A percentile compares a stretch with the other conserved stretches of the same genome.
These are phyloP conservation scores for Beroe forskalii DNA, from an alignment of 37 sponge, comb jelly and placozoan genomes.

Conservation along the genomic window DNA sequence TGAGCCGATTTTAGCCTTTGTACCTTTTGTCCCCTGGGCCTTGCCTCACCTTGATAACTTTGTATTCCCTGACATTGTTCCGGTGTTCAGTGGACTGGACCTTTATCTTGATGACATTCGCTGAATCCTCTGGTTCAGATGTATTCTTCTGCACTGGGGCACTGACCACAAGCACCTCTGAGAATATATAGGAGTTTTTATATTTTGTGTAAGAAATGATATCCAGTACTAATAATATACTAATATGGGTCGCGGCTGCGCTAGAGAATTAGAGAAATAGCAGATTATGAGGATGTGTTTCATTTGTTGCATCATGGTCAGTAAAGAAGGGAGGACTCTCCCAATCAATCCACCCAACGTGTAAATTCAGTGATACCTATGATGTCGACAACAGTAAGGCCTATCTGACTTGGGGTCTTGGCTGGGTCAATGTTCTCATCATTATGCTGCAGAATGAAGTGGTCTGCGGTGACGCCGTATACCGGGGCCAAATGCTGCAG, in stretches of 20 bases:
- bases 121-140: background rate
- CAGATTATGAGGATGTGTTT: no score
- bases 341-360: no score
- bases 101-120: constrained; percentile 14
- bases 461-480: background rate
- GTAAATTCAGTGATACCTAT: no score
- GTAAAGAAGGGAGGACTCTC: no score
- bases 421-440: background rate
- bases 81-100: constrained; percentile 18
- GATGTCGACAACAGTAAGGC: constrained; percentile 37
- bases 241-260: no score
- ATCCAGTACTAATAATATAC: no score
- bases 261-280: no score
- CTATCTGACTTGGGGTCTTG: background rate
- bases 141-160: background rate
- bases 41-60: constrained; percentile 39
- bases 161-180: constrained; percentile 41
- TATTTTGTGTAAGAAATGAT: no score
- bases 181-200: no score
- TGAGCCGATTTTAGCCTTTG: no score
- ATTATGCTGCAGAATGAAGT: constrained; percentile 11
- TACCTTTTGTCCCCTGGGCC: no score
- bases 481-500: constrained; percentile 11
- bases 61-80: constrained; percentile 13
- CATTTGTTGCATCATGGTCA: no score